A percentile compares a stretch with the other conserved stretches of the same genome.
Conservation (phyloP, 2,888 invertebrate genomes). For the Thecophora atra region DNA sequence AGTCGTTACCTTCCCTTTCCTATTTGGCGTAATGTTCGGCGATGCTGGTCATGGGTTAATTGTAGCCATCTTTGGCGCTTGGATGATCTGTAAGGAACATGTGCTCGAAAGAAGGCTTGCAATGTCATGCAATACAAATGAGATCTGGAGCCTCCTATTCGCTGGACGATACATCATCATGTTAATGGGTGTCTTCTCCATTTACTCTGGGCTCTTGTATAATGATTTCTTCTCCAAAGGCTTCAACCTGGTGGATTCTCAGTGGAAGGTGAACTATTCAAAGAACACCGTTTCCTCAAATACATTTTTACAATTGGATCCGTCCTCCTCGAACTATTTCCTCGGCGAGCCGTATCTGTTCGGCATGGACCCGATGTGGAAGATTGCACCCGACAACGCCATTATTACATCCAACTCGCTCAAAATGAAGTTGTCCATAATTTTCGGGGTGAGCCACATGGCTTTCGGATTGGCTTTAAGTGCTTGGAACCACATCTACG, state of each 20-base stretch:
- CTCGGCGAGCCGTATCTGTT: constrained; percentile 72
- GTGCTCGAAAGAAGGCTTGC: constrained; percentile 68
- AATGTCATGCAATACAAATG: constrained; percentile 68
- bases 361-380: constrained; percentile 83
- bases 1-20: constrained; percentile 92
- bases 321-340: constrained; percentile 65
- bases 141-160: constrained; percentile 96
- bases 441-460: constrained; percentile 94
- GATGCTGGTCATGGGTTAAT: constrained; percentile 91
- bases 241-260: constrained; percentile 88
- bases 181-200: constrained; percentile 95
- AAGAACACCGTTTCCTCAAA: constrained; percentile 65
- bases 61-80: constrained; percentile 80
- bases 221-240: constrained; percentile 96
- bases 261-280: constrained; percentile 76
- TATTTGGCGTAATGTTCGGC: constrained; percentile 97
- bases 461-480: constrained; percentile 88
- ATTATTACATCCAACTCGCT: constrained; percentile 92
- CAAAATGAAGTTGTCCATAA: constrained; percentile 96
- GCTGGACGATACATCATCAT: constrained; percentile 96
- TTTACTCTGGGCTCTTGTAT: constrained; percentile 97
- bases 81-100: constrained; percentile 84
- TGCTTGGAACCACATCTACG: constrained; percentile 77
- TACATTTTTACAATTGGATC: constrained; percentile 71
- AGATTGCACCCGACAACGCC: constrained; percentile 80